Base-by-base conservation (phyloP, 2,888 invertebrate genomes). In the Ophonus ardosiacus region DNA sequence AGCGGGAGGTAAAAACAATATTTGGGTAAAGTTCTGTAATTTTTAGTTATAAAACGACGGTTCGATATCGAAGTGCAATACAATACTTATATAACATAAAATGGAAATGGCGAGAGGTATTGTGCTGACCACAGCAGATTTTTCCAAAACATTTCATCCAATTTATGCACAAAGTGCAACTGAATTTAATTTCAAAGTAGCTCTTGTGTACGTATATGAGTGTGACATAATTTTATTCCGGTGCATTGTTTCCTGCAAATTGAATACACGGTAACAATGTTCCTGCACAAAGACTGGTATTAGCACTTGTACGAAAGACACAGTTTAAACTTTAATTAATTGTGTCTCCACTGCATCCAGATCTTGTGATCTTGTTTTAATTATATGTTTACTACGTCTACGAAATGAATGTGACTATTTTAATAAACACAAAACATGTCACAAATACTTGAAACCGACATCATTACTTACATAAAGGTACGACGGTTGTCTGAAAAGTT, bases 241-340 rank as follows among this genome's bases (percentile, higher is more conserved):
- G 24, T 68, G 13, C 68, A n/a, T 38, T 68, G 68, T 68, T 68
- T 68, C 68, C n/a, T 15, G 15, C 38, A 68, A 68, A 68, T 68
- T 68, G 68, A 68, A 31, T 38, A 68, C 38, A 31, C 31, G 38
- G n/a, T 15, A 63, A 63, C 63, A 6, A 13, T 63, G 63, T 59
- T 59, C 59, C 7, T 61, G 59, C 59, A 17, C 59, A 63, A 24
- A 68, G 68, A 68, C 31, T 15, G 68, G 15, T 38, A 31, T 68
- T 68, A 38, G 38, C 38, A 68, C 38, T 68, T 38, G 38, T n/a
- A 68, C 31, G 31, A 68, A 15, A 38, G 38, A 68, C 31, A 7
- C 38, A 68, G 15, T 68, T 68, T 68, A 38, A 68, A 68, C n/a
- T 68, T 68, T 68, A 68, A 68, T 68, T 68, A 68, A 68, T 68